Evolutionary conservation across 2,888 invertebrate genomes (phyloP), one percentile per base, ranked within the genome.

Genomic region (Pristionchus mayeri): DNA sequence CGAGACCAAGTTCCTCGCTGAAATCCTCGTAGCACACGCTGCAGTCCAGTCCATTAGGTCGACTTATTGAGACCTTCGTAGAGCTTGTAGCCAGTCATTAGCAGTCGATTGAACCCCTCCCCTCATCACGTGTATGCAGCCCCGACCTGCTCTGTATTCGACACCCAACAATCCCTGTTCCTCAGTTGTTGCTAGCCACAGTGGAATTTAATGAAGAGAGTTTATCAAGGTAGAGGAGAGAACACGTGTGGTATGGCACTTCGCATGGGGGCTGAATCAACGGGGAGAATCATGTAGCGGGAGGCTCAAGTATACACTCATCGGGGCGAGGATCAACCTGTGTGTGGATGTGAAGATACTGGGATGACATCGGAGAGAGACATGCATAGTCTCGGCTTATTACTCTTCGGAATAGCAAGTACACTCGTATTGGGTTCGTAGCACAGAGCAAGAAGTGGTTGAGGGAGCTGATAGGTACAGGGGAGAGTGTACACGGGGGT

Each of bases 21-120:
- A 96, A 92, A 96, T 96, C 0, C 94, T 98, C 44, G 95, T 97
- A 93, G 96, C 97, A 0, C 96, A 97, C 93, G 97, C 97, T 6
- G 95, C 96, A 0, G 96, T 97, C 1, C 95, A 95, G 88, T 90
- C 90, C 80, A 91, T 92, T 81, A 88, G 92, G 63, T 91, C 92
- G 27, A 89, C 90, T 30, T 93, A 93, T 84, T 92, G 54, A 52
- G 16, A 16, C 18, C 44, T 44, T 44, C 44, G 44, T 44, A 44
- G 44, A 44, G 44, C 13, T 9, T 13, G 6, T 9, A 44, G 71
- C 71, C 63, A 71, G 71, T 71, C 27, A 37, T n/a, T 67, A 67
- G 67, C 37, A 34, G 34, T 67, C 67, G n/a, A n/a, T n/a, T n/a
- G n/a, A n/a, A n/a, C n/a, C n/a, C n/a, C n/a, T n/a, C n/a, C n/a